Conservation (phyloP, 2,113 vertebrate genomes). For the Pelusios castaneus region DNA sequence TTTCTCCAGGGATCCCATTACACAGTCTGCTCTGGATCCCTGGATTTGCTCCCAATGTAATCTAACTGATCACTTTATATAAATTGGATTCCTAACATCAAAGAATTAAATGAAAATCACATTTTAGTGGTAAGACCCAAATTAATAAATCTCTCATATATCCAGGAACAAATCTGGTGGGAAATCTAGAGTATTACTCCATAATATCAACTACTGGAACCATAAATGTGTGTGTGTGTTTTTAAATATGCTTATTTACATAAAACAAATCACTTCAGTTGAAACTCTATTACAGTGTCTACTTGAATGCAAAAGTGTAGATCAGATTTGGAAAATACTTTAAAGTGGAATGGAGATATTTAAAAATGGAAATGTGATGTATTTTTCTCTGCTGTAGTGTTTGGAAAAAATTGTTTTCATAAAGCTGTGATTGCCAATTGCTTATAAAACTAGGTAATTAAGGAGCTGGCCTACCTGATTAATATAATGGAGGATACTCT, state of each 20-base stretch:
- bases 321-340: neutral
- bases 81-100: neutral
- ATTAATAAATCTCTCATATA: neutral
- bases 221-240: neutral
- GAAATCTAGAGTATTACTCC: neutral
- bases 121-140: neutral
- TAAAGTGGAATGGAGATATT: neutral
- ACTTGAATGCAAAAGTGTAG: neutral
- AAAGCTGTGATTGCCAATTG: neutral
- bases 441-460: neutral
- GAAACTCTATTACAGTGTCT: neutral
- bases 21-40: neutral
- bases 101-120: neutral
- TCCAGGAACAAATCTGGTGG: neutral
- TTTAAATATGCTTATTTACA: neutral
- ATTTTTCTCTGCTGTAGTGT: neutral
- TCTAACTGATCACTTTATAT: neutral
- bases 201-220: neutral
- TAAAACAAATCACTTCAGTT: neutral
- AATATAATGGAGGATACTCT: constrained; percentile 89
- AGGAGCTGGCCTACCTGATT: constrained; percentile 84
- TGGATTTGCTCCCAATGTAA: neutral
- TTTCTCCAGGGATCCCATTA: neutral
- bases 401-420: neutral
- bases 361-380: neutral